Evolutionary conservation across 2,888 invertebrate species (phyloP).

Genomic region (Malthinus seriepunctatus): DNA sequence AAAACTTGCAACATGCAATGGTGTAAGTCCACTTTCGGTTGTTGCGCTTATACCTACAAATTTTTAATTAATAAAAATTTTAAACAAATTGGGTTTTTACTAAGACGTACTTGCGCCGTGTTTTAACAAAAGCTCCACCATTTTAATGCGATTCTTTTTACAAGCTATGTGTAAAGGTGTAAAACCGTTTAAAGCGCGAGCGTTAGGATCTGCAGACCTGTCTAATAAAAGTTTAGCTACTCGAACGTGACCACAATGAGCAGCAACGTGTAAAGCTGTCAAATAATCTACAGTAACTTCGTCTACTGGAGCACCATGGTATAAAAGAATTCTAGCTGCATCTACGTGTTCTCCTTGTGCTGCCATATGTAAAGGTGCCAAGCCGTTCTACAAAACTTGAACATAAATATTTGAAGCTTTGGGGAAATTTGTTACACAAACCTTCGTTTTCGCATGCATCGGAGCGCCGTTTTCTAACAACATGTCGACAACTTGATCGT

Average conservation of each 20-base stretch:
- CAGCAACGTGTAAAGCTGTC: conserved; percentile 95
- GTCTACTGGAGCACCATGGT: conserved; percentile 96
- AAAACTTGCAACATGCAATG: conserved; percentile 96
- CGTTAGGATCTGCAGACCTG: conserved; percentile 95
- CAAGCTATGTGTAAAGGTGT: conserved; percentile 98
- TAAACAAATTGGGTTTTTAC: background rate
- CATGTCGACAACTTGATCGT: conserved; percentile 90
- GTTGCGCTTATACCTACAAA: conserved; percentile 66
- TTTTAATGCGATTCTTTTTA: conserved; percentile 97
- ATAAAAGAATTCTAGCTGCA: conserved; percentile 87
- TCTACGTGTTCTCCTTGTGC: conserved; percentile 98
- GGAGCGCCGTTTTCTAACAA: conserved; percentile 89
- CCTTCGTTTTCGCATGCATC: conserved; percentile 94
- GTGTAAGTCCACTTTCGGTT: conserved; percentile 86
- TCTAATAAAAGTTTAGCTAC: conserved; percentile 92
- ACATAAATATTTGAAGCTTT: too few relatives aligned
- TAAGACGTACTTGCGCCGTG: conserved; percentile 79
- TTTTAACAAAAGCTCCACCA: conserved; percentile 92
- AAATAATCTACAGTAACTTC: conserved; percentile 98
- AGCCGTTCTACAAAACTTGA: conserved; percentile 68
- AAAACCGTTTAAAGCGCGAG: conserved; percentile 95
- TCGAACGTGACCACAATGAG: conserved; percentile 91
- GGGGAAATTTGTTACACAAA: conserved; percentile 46
- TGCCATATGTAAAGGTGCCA: conserved; percentile 98
- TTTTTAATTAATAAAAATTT: background rate